phyloP scores from a whole-genome alignment of 2,888 invertebrate species.

The Calliphora vomitoria region DNA sequence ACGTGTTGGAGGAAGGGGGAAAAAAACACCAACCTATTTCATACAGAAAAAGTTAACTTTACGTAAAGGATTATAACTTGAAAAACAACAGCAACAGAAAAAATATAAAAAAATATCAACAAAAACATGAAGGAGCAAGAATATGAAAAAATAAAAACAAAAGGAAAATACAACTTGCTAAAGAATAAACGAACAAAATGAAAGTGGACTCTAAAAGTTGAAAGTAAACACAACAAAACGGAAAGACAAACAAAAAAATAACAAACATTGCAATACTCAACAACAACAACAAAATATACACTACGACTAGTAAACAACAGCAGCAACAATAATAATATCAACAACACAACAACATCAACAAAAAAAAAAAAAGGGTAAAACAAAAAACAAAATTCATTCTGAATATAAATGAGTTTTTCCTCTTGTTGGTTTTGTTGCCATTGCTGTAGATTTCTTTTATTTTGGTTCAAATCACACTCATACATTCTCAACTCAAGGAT shows the following conservation, averaged over 20 bases:
- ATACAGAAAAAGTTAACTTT: conserved; percentile 33
- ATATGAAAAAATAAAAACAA: conserved; percentile 53
- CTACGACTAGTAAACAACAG: conserved; percentile 1
- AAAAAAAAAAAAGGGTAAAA: conserved; percentile 1
- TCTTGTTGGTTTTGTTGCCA: conserved; percentile 18
- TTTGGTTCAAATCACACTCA: conserved; percentile 24
- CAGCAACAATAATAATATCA: conserved; percentile 36
- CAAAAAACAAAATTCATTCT: conserved; percentile 55
- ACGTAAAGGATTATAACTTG: conserved; percentile 14
- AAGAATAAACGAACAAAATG: conserved; percentile 56
- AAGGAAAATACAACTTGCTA: conserved; percentile 6
- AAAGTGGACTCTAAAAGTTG: conserved; percentile 72
- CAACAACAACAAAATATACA: conserved; percentile 6
- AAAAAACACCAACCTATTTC: not conserved
- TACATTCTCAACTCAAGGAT: not conserved
- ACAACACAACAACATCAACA: conserved; percentile 50
- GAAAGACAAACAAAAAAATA: conserved; percentile 65
- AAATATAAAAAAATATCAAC: conserved; percentile 1
- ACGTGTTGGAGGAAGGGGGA: not conserved
- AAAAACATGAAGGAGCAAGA: not conserved
- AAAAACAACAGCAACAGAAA: conserved; percentile 18
- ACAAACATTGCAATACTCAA: conserved; percentile 49
- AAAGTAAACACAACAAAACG: conserved; percentile 71
- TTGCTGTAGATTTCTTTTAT: conserved; percentile 17
- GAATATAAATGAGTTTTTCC: conserved; percentile 67